Percentiles rank a stretch among this genome's conserved stretches.
Evolutionary conservation across 2,797 vertebrate genomes (phyloP).

Genomic region (Ceyx erithaca): DNA sequence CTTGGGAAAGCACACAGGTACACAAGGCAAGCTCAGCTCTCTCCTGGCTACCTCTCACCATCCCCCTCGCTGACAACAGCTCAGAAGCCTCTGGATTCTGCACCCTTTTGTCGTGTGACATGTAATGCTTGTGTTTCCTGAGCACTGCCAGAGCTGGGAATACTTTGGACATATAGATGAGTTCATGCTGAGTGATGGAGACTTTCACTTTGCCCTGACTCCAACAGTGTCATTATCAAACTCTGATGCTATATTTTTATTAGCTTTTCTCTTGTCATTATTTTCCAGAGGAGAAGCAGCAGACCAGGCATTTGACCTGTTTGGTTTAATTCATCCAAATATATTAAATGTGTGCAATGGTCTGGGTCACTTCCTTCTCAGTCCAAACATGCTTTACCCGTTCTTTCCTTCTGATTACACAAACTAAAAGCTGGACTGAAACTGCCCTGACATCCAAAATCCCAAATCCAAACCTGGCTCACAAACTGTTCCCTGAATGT

Average conservation of each 20-base stretch:
- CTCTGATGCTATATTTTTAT: neutral
- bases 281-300: constrained; percentile 13
- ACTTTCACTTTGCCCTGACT: neutral
- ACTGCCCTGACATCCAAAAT: neutral
- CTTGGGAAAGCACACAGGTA: neutral
- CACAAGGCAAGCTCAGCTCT: neutral
- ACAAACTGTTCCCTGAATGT: neutral
- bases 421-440: constrained; percentile 11
- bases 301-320: constrained; percentile 4
- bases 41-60: neutral
- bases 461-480: neutral
- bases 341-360: neutral
- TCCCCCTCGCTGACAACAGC: neutral
- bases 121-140: neutral
- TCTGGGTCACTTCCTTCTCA: constrained; percentile 24
- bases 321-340: constrained; percentile 34
- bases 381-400: constrained; percentile 3
- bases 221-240: neutral
- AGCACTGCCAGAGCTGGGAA: neutral
- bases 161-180: neutral
- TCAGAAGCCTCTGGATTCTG: neutral
- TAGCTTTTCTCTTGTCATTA: neutral
- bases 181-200: neutral
- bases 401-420: constrained; percentile 20
- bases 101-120: neutral